Evolutionary conservation across 2,113 vertebrate genomes (phyloP), one percentile per base, ranked within the genome.

Genomic region (Paramisgurnus dabryanus): DNA sequence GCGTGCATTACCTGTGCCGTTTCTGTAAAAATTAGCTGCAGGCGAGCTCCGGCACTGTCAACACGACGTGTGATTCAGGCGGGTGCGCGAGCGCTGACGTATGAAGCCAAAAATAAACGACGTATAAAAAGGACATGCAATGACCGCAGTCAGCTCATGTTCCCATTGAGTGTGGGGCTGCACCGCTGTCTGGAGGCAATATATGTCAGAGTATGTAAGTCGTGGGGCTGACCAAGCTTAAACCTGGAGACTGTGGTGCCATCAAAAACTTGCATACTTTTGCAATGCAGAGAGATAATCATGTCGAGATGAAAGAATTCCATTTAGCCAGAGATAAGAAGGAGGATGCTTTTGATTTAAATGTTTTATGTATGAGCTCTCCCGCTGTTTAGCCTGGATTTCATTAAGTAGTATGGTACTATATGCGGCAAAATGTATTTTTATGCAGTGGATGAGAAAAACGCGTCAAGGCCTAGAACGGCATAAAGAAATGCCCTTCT

Each of bases 131-230:
- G 86, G 84, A 67, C 69, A 85, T 79, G 87, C 13, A 86, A 90
- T 85, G 86, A 87, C 88, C 84, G 85, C 85, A 88, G 86, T 86
- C 77, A 79, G 85, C 82, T 86, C 83, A 81, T 43, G 39, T 39
- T 78, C 50, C 65, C 61, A 12, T 5, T 22, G 75, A 57, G 84
- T 83, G 78, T 79, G 72, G 45, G 3, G 83, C 71, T 82, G 81
- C 83, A 55, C 70, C 39, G 55, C 45, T 85, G 85, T 87, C 91
- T 85, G 87, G 81, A 83, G 92, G 88, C 89, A 4, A 85, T 86
- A 27, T 69, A 84, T 89, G 90, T 89, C 91, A 88, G 78, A 81
- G 85, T 77, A 73, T 50, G 85, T 81, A 85, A 88, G 85, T 79
- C 80, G 67, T 87, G 83, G 82, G 83, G 80, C 78, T 80, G 82